Evolutionary conservation across 1,140 invertebrate species (phyloP).

Genomic region (Atopsyche davidsoni): DNA sequence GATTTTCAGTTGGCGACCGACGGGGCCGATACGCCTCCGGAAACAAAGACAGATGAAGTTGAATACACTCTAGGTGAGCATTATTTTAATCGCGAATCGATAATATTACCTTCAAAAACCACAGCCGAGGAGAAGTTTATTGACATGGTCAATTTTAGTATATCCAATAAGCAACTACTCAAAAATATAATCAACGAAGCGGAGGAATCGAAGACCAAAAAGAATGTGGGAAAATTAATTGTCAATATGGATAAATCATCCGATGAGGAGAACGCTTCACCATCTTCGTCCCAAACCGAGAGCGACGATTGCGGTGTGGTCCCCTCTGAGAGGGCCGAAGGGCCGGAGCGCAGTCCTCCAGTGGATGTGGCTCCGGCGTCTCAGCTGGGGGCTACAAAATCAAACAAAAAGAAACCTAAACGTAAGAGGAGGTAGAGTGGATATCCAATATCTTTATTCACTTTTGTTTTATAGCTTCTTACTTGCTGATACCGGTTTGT

Average conservation of each 20-base stretch:
- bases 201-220: too few species aligned
- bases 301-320: slow-evolving; percentile 34
- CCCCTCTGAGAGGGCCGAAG: neutral
- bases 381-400: slow-evolving; percentile 8
- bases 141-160: neutral
- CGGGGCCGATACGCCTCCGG: neutral
- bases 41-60: too few species aligned
- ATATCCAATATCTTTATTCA: too few species aligned
- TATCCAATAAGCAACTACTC: neutral
- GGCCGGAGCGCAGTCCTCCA: slow-evolving; percentile 7
- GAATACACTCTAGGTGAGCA: neutral
- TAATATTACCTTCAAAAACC: neutral
- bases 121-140: neutral
- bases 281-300: slow-evolving; percentile 38
- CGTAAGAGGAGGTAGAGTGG: slow-evolving; percentile 26
- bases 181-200: neutral
- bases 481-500: too few species aligned
- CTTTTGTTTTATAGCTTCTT: too few species aligned
- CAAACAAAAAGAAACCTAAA: slow-evolving; percentile 28
- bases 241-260: slow-evolving; percentile 42
- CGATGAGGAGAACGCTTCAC: slow-evolving; percentile 42
- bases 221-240: neutral
- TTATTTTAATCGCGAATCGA: neutral
- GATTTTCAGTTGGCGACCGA: slow-evolving; percentile 25
- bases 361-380: slow-evolving; percentile 1